Base-by-base conservation (phyloP, 2,113 vertebrate genomes). In the Myotis yumanensis region DNA sequence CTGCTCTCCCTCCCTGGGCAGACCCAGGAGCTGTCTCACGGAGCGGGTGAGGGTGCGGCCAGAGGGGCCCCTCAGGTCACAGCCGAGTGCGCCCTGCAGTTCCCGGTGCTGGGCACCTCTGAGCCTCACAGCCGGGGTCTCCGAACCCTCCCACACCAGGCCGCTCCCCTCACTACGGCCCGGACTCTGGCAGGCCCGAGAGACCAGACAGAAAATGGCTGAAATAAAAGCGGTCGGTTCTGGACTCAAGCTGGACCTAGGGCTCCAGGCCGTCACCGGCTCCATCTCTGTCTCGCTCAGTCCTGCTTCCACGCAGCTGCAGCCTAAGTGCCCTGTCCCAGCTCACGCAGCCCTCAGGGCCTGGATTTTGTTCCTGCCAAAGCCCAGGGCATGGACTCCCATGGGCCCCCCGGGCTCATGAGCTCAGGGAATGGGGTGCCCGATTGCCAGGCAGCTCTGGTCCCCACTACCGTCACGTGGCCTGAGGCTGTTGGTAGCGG, bases 391-490 rank as follows among this genome's bases (percentile, higher is more conserved):
- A 30, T 73, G 66, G n/a, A 54, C 18, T 43, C 35, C 11, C 83
- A 32, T 15, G 46, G 54, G 54, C 3, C 22, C 64, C 30, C 4
- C 23, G 18, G 11, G 30, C 25, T 11, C 23, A 1, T 7, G 72
- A 15, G 15, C 72, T 59, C 46, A 23, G 43, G 46, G 28, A 9
- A 66, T 17, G n/a, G 43, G 84, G 46, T 17, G 1, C 11, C 5
- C 68, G 17, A 22, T 54, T 57, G 64, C 30, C 59, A 32, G 28
- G 23, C 16, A 28, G 22, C 28, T 64, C 75, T 76, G 4, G 69
- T 2, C 22, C n/a, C 77, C 25, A 17, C 5, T 35, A 4, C 16
- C 2, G 25, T 15, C 48, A 7, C 0, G 0, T 15, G 75, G 17
- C 15, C n/a, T 12, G n/a, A 5, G 48, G 4, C 20, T 10, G 8